phyloP scores from a whole-genome alignment of 2,888 invertebrate genomes.

The Ormyrus rosae region DNA sequence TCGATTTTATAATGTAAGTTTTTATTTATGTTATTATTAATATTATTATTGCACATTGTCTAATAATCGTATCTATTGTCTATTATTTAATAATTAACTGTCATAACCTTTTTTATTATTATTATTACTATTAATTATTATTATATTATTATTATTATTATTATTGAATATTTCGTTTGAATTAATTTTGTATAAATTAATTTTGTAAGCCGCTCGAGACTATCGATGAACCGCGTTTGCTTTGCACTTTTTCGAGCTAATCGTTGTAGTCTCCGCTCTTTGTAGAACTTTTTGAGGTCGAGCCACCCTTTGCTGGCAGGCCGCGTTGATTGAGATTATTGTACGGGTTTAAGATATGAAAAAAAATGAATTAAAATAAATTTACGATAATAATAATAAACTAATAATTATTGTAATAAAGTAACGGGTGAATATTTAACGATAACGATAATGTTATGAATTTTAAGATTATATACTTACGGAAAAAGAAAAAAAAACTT shows the following conservation, averaged over 20 bases:
- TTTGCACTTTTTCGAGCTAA: slow-evolving; percentile 50
- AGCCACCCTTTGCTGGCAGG: slow-evolving; percentile 18
- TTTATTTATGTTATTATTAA: slow-evolving; percentile 54
- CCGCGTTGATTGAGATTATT: slow-evolving; percentile 52
- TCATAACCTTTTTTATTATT: slow-evolving; percentile 36
- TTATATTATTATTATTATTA: slow-evolving; percentile 41
- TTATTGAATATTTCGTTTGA: slow-evolving; percentile 41
- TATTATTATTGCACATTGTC: slow-evolving; percentile 44
- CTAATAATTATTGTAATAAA: slow-evolving; percentile 44
- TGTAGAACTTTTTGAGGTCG: slow-evolving; percentile 43
- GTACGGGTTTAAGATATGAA: slow-evolving; percentile 47
- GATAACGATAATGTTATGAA: slow-evolving; percentile 36
- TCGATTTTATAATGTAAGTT: slow-evolving; percentile 57
- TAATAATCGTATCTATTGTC: slow-evolving; percentile 47
- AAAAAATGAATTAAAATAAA: slow-evolving; percentile 7
- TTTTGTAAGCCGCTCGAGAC: slow-evolving; percentile 53
- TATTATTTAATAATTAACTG: slow-evolving; percentile 48
- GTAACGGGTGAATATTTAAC: background rate
- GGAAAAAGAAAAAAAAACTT: background rate
- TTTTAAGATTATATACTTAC: background rate
- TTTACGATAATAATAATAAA: slow-evolving; percentile 34
- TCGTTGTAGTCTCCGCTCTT: slow-evolving; percentile 38
- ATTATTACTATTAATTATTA: slow-evolving; percentile 42
- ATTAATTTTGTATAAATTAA: slow-evolving; percentile 43
- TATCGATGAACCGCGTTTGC: slow-evolving; percentile 45